A percentile compares a stretch with the other conserved stretches of the same genome.
These are phyloP conservation scores for Pentalonia nigronervosa DNA, from an alignment of 1,140 invertebrate species.

Conservation along the genomic window DNA sequence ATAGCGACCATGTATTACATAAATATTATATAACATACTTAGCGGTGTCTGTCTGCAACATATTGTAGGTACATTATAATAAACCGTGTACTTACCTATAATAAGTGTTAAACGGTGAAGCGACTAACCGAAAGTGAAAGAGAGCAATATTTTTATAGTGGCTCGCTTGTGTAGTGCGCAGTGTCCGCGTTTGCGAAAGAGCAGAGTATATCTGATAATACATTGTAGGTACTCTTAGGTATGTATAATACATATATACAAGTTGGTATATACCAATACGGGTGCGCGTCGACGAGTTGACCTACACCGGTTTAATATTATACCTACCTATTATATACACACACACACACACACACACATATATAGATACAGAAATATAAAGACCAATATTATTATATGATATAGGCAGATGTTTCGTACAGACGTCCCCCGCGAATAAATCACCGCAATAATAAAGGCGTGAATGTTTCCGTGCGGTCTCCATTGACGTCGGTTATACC, in stretches of 20 bases:
- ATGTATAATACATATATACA: not conserved
- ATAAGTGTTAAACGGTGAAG: not conserved
- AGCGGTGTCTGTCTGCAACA: not conserved
- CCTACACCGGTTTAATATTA: not conserved
- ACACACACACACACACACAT: too few species aligned
- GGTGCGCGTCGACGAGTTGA: not conserved
- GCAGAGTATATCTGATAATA: not conserved
- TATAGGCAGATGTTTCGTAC: constrained; percentile 48
- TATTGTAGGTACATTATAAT: not conserved
- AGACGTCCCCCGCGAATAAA: constrained; percentile 53
- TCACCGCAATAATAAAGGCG: constrained; percentile 57
- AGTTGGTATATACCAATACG: not conserved
- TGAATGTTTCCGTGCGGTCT: constrained; percentile 58
- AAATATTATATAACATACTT: too few species aligned
- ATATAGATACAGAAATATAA: not conserved
- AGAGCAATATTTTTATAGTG: not conserved
- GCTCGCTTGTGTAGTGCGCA: not conserved
- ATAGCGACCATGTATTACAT: too few species aligned
- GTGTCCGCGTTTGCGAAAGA: not conserved
- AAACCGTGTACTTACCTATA: not conserved
- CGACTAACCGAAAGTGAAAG: not conserved
- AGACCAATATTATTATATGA: constrained; percentile 9
- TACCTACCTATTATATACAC: not conserved
- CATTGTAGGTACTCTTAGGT: not conserved
- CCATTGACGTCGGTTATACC: constrained; percentile 39